Percentiles rank a stretch among this genome's conserved stretches.
Conservation (phyloP, 2,888 invertebrate species). For the Stenoptilia bipunctidactyla region DNA sequence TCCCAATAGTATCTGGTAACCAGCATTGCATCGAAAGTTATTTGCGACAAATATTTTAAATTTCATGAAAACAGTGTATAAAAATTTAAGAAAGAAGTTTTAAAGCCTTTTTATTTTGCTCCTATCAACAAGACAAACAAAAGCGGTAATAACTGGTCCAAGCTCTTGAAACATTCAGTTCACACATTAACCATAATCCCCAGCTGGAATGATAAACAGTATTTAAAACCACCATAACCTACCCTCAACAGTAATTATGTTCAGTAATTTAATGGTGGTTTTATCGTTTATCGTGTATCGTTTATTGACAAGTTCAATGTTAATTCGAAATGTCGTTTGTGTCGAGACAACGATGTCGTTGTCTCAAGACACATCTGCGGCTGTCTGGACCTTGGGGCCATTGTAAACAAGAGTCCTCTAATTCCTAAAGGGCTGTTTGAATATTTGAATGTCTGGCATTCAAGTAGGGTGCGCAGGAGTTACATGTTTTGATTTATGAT, state of each 20-base stretch:
- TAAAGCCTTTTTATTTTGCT: too few relatives aligned
- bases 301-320: slow-evolving; percentile 70
- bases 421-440: slow-evolving; percentile 20
- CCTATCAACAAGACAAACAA: too few relatives aligned
- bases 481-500: too few relatives aligned
- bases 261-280: slow-evolving; percentile 43
- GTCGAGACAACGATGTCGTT: slow-evolving; percentile 41
- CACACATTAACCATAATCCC: slow-evolving; percentile 13
- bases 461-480: not conserved
- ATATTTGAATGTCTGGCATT: slow-evolving; percentile 11
- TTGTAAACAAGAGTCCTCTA: slow-evolving; percentile 42
- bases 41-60: too few relatives aligned
- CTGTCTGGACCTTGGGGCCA: slow-evolving; percentile 28
- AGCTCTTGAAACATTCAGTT: too few relatives aligned
- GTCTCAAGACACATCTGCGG: slow-evolving; percentile 47
- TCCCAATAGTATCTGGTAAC: too few relatives aligned
- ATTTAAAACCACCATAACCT: slow-evolving; percentile 33
- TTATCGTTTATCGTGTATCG: too few relatives aligned
- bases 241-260: slow-evolving; percentile 40
- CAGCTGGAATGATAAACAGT: slow-evolving; percentile 12
- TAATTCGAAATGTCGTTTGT: slow-evolving; percentile 29
- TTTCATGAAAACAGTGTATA: too few relatives aligned
- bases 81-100: too few relatives aligned
- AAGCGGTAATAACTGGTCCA: too few relatives aligned
- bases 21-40: too few relatives aligned